A percentile compares a stretch with the other conserved stretches of the same genome.
Conservation (phyloP, 2,113 vertebrate species). For the Platichthys flesus region DNA sequence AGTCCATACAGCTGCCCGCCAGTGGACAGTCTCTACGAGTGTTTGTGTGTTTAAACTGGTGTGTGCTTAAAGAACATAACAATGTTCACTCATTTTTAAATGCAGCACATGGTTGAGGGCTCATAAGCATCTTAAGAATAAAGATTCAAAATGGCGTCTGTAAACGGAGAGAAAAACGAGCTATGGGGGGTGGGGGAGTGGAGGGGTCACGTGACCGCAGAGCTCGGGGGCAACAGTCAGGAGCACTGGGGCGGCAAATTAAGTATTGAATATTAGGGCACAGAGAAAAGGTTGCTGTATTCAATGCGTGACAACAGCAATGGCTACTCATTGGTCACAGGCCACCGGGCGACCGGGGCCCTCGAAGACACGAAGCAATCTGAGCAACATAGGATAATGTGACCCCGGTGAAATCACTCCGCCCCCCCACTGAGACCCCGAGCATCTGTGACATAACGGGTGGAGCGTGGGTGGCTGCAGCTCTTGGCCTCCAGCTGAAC, state of each 20-base stretch:
- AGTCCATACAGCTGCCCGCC: slow-evolving; percentile 51
- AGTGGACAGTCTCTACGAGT: slow-evolving; percentile 3
- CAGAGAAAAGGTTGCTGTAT: slow-evolving; percentile 61
- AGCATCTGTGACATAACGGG: slow-evolving; percentile 71
- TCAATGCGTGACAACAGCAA: slow-evolving; percentile 49
- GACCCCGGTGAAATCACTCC: slow-evolving; percentile 57
- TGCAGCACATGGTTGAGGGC: slow-evolving; percentile 9
- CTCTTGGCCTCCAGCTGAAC: slow-evolving; percentile 66
- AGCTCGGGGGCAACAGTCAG: slow-evolving; percentile 62
- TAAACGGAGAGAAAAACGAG: slow-evolving; percentile 45
- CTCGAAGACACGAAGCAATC: slow-evolving; percentile 50
- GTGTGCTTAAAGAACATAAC: slow-evolving; percentile 8
- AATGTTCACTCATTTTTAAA: background rate
- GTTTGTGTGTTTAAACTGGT: background rate
- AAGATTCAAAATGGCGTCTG: slow-evolving; percentile 66
- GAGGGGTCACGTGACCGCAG: slow-evolving; percentile 46
- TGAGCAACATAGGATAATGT: slow-evolving; percentile 31
- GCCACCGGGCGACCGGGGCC: slow-evolving; percentile 32
- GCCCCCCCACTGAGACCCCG: slow-evolving; percentile 50
- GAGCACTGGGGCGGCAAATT: slow-evolving; percentile 71
- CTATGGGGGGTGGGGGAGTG: background rate
- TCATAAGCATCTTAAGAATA: slow-evolving; percentile 16
- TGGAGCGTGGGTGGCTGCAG: slow-evolving; percentile 59
- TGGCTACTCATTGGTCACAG: slow-evolving; percentile 36
- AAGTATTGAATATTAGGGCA: slow-evolving; percentile 73